Base-by-base conservation (phyloP, 2,797 vertebrate species). In the Anabacerthia variegaticeps region DNA sequence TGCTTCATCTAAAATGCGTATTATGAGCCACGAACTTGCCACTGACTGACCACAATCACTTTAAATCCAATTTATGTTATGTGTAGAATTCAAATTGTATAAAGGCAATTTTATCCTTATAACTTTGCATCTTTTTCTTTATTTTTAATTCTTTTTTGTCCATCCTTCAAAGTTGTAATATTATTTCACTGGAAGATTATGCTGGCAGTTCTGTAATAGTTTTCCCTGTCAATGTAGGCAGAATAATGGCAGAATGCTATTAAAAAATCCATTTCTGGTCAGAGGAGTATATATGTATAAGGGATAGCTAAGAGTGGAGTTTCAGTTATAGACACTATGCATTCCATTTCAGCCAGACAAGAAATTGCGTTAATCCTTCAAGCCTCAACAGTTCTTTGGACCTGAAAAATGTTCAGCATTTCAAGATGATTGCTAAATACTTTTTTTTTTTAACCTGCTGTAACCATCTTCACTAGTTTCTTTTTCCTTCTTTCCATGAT, bases 301-400 rank as follows among this genome's bases (percentile, higher is more conserved):
- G 30, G 8, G 21, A 76, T 15, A 65, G 27, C 43, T 86, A 67
- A 85, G 58, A 79, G 22, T 3, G 2, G 51, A 34, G 30, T 75
- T 74, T 92, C 22, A n/a, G 24, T 81, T 92, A 41, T 15, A 89
- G 87, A 27, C 10, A 20, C 12, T 80, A 7, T 32, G 14, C 84
- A 91, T 96, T 84, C 91, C 51, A 82, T 41, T 83, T 87, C 89
- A 86, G 85, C 89, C 91, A 78, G 73, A 43, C 72, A 41, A 86
- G 80, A 63, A 88, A 43, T 58, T 10, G 7, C 48, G n/a, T 14
- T 93, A 87, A 90, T 95, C 54, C 83, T 80, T 27, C 66, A 85
- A 46, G 62, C 26, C 75, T 88, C 63, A 87, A 82, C 67, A 87
- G 41, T 67, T 81, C 72, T 90, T 90, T 72, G 58, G 20, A 68